Evolutionary conservation across 1,140 invertebrate species (phyloP), one percentile per base, ranked within the genome.

Genomic region (Aporrectodea caliginosa): DNA sequence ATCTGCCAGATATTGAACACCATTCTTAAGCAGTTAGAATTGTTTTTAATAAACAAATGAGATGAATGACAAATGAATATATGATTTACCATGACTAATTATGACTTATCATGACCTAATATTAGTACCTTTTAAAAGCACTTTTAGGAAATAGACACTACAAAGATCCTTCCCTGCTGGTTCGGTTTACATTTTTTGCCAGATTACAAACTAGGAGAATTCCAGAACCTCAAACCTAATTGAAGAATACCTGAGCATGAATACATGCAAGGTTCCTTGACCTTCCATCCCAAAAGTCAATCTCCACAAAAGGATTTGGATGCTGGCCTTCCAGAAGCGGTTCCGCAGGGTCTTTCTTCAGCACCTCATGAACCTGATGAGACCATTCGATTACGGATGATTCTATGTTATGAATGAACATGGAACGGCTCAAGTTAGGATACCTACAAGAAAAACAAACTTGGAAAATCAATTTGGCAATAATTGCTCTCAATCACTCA

Each of bases 331-430:
- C 92, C 43, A 92, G 90, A 81, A 95, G 93, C 6, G 92, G 92
- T 74, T 93, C 91, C 32, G 92, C 91, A 0, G 94, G 94, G 86
- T 96, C 94, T 84, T 95, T 93, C 83, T 92, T 92, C 80, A 97
- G 92, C 6, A 97, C 94, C 84, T 97, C 95, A 84, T 95, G 94
- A 76, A 97, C 94, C 87, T 97, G 93, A 82, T 94, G 92, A 29
- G 94, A 93, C 96, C 96, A 98, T 85, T 97, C 97, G 83, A 97
- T 97, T 71, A 97, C 92, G 12, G 97, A 93, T n/a, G 94, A 94
- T 90, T 98, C 96, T 79, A 97, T 96, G 12, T 95, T 93, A 85
- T 95, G 95, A 86, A 97, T 95, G 69, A 97, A 87, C 14, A n/a
- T 58, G 6, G 2, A 43, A 76, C 34, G 43, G 6, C 6, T 27